Evolutionary conservation across 1,140 invertebrate genomes (phyloP), one percentile per base, ranked within the genome.

Genomic region (Drosophila paulistorum): DNA sequence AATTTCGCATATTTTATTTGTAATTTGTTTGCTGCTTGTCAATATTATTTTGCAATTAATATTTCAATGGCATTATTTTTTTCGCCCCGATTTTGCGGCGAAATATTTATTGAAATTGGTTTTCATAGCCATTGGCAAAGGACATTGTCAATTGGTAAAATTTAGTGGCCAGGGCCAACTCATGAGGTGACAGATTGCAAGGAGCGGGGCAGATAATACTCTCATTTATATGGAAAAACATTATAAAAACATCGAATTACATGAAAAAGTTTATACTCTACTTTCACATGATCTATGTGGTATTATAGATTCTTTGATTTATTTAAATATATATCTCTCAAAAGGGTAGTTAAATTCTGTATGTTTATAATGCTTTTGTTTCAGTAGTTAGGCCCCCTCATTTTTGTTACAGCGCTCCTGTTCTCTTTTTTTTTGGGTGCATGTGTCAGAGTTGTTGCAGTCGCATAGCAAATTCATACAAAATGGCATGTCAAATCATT

Each of bases 1-100:
- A 69, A 77, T 74, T 76, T 65, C 11, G 58, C 74, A 70, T 80
- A 84, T 81, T 80, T 77, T 72, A 79, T 83, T 80, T 83, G 70
- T 66, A 83, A 87, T 86, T 77, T 69, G 73, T 77, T 79, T 74
- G 68, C 76, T 57, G 62, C 57, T 26, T 73, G 73, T 86, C 84
- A 89, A 89, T 86, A 87, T 83, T 86, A 86, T 86, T 86, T 86
- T 74, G 65, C 83, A 83, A 86, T 86, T 89, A 83, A 86, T 83
- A 83, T 87, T 87, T 79, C 59, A 70, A 74, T 79, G 74, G 65
- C 57, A 20, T 51, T 3, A 20, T 59, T 37, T 59, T 39, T n/a
- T 37, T 37, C 10, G 7, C 20, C 10, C 11, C 51, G 37, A 55
- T 55, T 59, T 59, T 59, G 57, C 11, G 57, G 57, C 57, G 35